phyloP scores from a whole-genome alignment of 2,888 invertebrate species.

The Acleris literana region DNA sequence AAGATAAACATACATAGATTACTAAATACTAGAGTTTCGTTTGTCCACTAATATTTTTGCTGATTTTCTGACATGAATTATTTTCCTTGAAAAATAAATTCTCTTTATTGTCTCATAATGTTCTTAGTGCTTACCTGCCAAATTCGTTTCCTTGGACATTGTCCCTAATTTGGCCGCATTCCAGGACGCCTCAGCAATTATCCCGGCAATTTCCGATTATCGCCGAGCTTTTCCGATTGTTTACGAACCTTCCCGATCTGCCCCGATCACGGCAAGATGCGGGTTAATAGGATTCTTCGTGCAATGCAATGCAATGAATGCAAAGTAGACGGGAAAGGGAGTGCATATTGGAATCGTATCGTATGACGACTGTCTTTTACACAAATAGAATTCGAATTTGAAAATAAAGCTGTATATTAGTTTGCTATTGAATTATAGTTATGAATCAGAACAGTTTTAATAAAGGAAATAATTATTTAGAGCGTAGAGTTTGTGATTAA shows the following conservation, averaged over 20 bases:
- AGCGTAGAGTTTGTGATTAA: too few relatives aligned
- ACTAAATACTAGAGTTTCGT: too few relatives aligned
- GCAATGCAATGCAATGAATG: slow-evolving; percentile 9
- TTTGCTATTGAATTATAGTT: too few relatives aligned
- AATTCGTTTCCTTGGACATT: slow-evolving; percentile 50
- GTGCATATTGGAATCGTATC: background rate
- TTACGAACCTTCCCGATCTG: slow-evolving; percentile 39
- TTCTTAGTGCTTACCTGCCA: slow-evolving; percentile 36
- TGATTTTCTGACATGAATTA: too few relatives aligned
- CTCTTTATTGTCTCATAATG: background rate
- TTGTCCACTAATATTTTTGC: too few relatives aligned
- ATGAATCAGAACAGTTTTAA: too few relatives aligned
- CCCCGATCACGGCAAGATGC: slow-evolving; percentile 38
- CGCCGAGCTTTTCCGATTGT: slow-evolving; percentile 38
- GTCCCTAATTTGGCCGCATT: slow-evolving; percentile 62
- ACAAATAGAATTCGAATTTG: background rate
- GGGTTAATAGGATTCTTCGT: slow-evolving; percentile 36
- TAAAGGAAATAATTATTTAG: too few relatives aligned
- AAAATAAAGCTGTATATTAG: background rate
- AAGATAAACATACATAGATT: too few relatives aligned
- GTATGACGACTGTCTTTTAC: background rate
- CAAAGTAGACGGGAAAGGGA: background rate
- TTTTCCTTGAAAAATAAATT: too few relatives aligned
- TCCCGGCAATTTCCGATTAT: slow-evolving; percentile 51
- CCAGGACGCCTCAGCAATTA: slow-evolving; percentile 60